These are phyloP conservation scores for Lophotis ruficrista DNA, from an alignment of 2,113 vertebrate genomes.

Conservation along the genomic window DNA sequence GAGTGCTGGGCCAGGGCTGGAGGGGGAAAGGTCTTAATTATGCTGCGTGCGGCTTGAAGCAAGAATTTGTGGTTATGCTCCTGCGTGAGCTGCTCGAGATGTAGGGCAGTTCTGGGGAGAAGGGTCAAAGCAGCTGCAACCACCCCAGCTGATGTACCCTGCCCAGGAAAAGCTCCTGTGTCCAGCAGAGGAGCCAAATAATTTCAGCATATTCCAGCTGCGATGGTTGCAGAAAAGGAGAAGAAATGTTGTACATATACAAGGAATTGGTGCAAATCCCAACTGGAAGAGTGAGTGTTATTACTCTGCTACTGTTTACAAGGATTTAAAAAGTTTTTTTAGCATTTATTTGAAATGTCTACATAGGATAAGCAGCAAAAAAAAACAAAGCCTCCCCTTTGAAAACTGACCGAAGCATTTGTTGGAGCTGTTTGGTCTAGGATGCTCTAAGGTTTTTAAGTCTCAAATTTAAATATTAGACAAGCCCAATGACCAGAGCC, in stretches of 20 bases:
- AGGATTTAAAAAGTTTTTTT: not conserved
- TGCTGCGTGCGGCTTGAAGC: not conserved
- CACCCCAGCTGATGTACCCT: too few species aligned
- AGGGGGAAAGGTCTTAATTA: not conserved
- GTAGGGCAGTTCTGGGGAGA: not conserved
- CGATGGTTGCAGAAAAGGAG: not conserved
- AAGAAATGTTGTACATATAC: not conserved
- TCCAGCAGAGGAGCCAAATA: not conserved
- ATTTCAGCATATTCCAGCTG: not conserved
- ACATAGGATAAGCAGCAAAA: not conserved
- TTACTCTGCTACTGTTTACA: not conserved
- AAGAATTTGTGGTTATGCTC: not conserved
- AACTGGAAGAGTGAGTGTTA: not conserved
- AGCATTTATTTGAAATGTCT: not conserved
- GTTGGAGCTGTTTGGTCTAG: not conserved
- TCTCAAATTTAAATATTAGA: not conserved
- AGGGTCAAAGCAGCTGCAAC: not conserved
- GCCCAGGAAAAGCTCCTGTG: not conserved
- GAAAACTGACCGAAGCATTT: not conserved
- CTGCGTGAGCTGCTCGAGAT: not conserved
- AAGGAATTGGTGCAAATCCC: not conserved
- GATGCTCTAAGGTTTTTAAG: not conserved
- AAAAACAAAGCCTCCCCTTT: not conserved
- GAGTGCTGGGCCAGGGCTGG: not conserved
- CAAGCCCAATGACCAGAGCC: not conserved